These are phyloP conservation scores for Chrysaora quinquecirrha DNA, from an alignment of 30 jellyfish, hydroid and myxozoan genomes.

Conservation along the genomic window DNA sequence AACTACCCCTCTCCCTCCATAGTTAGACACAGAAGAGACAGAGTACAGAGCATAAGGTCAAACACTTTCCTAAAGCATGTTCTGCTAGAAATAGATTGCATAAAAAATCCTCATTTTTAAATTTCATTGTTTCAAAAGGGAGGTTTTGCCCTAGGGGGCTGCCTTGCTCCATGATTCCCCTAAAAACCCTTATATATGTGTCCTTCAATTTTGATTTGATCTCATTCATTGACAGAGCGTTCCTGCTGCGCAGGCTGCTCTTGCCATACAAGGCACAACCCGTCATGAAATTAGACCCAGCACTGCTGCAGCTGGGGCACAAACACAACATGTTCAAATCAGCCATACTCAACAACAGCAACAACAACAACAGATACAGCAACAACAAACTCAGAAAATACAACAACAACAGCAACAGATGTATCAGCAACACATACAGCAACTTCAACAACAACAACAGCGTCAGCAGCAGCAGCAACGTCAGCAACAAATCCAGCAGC, in stretches of 20 bases:
- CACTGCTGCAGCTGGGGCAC: conserved; percentile 24
- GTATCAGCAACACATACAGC: conserved; percentile 31
- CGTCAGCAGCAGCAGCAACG: conserved; percentile 41
- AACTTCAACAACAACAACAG: conserved; percentile 36
- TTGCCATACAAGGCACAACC: conserved; percentile 88
- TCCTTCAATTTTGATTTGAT: no score
- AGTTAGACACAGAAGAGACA: no score
- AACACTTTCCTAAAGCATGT: no score
- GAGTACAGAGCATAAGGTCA: no score
- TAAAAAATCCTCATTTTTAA: no score
- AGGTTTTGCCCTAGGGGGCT: no score
- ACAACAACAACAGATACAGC: conserved; percentile 28
- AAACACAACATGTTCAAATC: conserved; percentile 46
- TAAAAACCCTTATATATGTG: no score
- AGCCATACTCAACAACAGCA: conserved; percentile 26
- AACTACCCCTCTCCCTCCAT: no score
- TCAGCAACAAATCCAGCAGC: conserved; percentile 9
- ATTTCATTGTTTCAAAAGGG: no score
- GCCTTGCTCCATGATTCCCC: no score
- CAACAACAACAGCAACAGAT: conserved; percentile 44
- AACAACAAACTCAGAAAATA: conserved; percentile 24
- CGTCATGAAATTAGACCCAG: conserved; percentile 31
- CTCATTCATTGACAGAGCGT: conserved; percentile 78
- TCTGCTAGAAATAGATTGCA: no score
- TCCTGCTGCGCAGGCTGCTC: conserved; percentile 97